Base-by-base conservation (phyloP, 2,888 invertebrate species). In the Campoletis raptor region DNA sequence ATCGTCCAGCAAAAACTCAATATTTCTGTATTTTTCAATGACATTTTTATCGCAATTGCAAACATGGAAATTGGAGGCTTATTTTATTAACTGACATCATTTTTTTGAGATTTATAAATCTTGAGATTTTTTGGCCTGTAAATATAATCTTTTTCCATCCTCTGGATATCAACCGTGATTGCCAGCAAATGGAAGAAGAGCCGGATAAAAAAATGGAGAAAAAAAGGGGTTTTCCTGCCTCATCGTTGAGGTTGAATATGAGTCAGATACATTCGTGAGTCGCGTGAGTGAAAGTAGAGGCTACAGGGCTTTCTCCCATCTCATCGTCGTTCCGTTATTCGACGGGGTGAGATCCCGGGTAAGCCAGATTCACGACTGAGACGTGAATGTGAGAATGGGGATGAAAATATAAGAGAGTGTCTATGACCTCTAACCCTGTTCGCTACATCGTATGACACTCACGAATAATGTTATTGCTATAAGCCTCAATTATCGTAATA, bases 301-400 rank as follows among this genome's bases (percentile, higher is more conserved):
- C 54, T 2, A 64, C 42, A 36, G 5, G 66, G 7, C 24, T 78
- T 48, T 78, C 12, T 37, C 54, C 48, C 52, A 18, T 78, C 67
- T 54, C 52, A 54, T 54, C 67, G 66, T 78, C 67, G 52, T 37
- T 36, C 21, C 64, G 48, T 30, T 45, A 37, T 67, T 52, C 36
- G 48, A 52, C 36, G 52, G 52, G 36, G 7, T n/a, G 54, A 67
- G 78, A 69, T 78, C 67, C 67, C 7, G 24, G 18, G 40, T 67
- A 78, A 78, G 37, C 78, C 54, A 67, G 67, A 54, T 78, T 37
- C 67, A 40, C 67, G 54, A 78, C 61, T 24, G 57, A 30, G 21
- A 61, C 48, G 48, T 15, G 52, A 52, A 67, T 7, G 66, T 54
- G 52, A 3, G 15, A 67, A 78, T 10, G 66, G 45, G 36, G 52